Evolutionary conservation across 2,113 vertebrate species (phyloP).

Genomic region (Tiliqua scincoides): DNA sequence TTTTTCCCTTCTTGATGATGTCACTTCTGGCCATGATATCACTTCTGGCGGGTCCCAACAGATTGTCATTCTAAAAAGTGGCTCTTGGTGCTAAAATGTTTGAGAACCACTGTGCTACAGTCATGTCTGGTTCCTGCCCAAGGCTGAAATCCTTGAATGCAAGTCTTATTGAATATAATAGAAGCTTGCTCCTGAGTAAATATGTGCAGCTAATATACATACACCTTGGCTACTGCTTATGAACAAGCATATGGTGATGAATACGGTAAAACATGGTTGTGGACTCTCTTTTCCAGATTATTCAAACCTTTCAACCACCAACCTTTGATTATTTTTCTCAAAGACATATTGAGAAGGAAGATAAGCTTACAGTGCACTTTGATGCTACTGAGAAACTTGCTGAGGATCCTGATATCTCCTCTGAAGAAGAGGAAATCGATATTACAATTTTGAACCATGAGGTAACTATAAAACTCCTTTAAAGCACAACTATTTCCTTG

Average conservation of each 20-base stretch:
- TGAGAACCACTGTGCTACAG: no score
- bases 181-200: not conserved
- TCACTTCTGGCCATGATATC: no score
- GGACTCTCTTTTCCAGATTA: conserved; percentile 73
- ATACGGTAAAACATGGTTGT: not conserved
- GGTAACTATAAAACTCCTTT: conserved; percentile 66
- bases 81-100: no score
- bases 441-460: conserved; percentile 83
- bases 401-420: conserved; percentile 67
- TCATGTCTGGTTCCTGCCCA: no score
- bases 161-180: not conserved
- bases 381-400: conserved; percentile 67
- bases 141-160: not conserved
- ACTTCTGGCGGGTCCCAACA: no score
- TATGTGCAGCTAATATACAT: no score
- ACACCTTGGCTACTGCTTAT: not conserved
- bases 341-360: conserved; percentile 71
- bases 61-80: no score
- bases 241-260: not conserved
- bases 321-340: conserved; percentile 70
- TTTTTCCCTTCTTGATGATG: no score
- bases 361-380: conserved; percentile 72
- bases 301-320: conserved; percentile 81
- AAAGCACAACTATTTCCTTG: not conserved
- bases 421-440: conserved; percentile 82